A percentile compares a stretch with the other conserved stretches of the same genome.
Evolutionary conservation across 2,888 invertebrate species (phyloP).

Genomic region (Patella depressa): DNA sequence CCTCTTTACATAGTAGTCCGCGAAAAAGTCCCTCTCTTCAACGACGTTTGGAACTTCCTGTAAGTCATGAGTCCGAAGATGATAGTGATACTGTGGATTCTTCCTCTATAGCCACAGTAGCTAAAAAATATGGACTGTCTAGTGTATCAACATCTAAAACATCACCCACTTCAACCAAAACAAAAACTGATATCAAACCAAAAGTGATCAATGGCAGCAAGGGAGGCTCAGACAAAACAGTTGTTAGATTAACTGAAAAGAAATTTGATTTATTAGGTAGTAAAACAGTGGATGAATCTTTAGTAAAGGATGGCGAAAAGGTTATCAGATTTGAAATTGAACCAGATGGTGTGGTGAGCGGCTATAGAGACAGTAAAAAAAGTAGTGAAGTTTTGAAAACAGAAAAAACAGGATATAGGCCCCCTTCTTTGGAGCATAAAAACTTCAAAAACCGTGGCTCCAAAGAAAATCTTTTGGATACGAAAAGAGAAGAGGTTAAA

Average conservation of each 20-base stretch:
- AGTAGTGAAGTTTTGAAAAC: background rate
- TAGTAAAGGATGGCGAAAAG: background rate
- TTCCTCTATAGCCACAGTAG: background rate
- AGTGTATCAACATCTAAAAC: conserved; percentile 8
- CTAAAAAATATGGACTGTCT: background rate
- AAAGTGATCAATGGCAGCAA: background rate
- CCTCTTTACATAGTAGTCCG: background rate
- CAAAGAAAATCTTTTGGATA: background rate
- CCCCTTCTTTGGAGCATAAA: background rate
- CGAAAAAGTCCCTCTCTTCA: conserved; percentile 10
- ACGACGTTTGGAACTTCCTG: conserved; percentile 28
- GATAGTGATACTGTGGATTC: conserved; percentile 9
- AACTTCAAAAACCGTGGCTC: conserved; percentile 2
- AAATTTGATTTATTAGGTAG: conserved; percentile 1
- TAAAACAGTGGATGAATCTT: background rate
- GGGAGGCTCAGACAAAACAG: background rate
- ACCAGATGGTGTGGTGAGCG: background rate
- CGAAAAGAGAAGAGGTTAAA: background rate
- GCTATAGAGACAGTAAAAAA: background rate
- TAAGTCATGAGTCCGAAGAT: conserved; percentile 27
- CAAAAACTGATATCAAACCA: background rate
- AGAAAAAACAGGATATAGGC: background rate
- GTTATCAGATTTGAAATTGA: background rate
- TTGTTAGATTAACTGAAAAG: background rate
- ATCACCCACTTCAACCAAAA: background rate